phyloP scores from a whole-genome alignment of 2,888 invertebrate species.

The Tenthredo scrophulariae region DNA sequence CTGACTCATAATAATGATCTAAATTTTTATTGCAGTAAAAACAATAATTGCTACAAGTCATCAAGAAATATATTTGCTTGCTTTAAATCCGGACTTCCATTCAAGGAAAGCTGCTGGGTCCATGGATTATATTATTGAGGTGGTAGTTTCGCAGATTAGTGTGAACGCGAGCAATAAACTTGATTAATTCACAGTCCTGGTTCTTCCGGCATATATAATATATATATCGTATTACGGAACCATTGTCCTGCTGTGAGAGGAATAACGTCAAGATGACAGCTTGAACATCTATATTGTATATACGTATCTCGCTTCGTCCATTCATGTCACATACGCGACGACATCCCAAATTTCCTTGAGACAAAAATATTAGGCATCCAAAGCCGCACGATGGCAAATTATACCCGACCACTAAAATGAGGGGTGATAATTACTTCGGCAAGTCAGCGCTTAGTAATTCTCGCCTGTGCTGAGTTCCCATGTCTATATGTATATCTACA shows the following conservation, averaged over 20 bases:
- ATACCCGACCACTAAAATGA: slow-evolving; percentile 13
- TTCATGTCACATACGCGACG: slow-evolving; percentile 31
- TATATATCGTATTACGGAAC: background rate
- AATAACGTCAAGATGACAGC: background rate
- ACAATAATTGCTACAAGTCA: background rate
- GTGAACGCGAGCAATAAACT: background rate
- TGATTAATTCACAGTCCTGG: background rate
- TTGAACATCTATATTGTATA: background rate
- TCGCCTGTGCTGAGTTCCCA: background rate
- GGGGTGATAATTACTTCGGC: slow-evolving; percentile 42
- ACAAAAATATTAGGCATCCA: background rate
- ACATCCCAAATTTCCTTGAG: background rate
- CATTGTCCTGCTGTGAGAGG: background rate
- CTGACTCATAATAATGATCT: background rate
- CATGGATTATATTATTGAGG: background rate
- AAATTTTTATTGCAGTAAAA: background rate
- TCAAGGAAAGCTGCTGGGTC: background rate
- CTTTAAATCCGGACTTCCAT: background rate
- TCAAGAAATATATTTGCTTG: background rate
- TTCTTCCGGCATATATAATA: background rate
- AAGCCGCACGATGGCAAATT: slow-evolving; percentile 21
- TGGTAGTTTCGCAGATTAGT: background rate
- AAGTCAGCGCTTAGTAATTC: slow-evolving; percentile 25
- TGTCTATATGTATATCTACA: background rate
- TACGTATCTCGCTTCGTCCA: background rate